Percentiles rank a stretch among this genome's conserved stretches.
phyloP scores from a whole-genome alignment of 2,113 vertebrate species.

The Manacus vitellinus region DNA sequence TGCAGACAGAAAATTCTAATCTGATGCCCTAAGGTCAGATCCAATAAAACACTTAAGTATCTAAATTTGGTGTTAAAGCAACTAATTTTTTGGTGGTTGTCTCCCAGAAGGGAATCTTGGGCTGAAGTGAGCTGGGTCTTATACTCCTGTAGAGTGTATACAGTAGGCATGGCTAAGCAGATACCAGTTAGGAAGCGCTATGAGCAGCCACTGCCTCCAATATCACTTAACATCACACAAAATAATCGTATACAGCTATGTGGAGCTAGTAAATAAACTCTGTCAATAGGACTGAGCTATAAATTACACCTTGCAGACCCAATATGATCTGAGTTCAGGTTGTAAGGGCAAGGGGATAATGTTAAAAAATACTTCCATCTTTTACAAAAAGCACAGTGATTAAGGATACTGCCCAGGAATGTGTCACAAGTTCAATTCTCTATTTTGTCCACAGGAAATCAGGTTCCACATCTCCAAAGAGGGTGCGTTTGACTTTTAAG shows the following conservation, averaged over 20 bases:
- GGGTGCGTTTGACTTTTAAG: background rate
- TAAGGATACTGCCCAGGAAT: background rate
- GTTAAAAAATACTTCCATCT: background rate
- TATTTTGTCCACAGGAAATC: background rate
- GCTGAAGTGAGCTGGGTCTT: background rate
- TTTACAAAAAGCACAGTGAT: background rate
- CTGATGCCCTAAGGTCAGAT: constrained; percentile 44
- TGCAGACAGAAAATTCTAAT: constrained; percentile 50
- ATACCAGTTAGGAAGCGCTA: background rate
- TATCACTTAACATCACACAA: background rate
- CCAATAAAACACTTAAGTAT: constrained; percentile 20
- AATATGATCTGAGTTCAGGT: background rate
- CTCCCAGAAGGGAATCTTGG: background rate
- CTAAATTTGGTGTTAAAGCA: constrained; percentile 21
- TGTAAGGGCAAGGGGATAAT: accelerated
- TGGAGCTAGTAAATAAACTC: background rate
- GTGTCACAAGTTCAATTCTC: background rate
- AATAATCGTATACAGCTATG: background rate
- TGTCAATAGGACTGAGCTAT: background rate
- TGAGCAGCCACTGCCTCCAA: background rate
- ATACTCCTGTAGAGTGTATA: background rate
- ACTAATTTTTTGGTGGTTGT: background rate
- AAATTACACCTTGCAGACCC: background rate
- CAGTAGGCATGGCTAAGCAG: background rate
- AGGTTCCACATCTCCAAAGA: background rate